phyloP scores from a whole-genome alignment of 2,797 vertebrate genomes.

The Carduelis carduelis region DNA sequence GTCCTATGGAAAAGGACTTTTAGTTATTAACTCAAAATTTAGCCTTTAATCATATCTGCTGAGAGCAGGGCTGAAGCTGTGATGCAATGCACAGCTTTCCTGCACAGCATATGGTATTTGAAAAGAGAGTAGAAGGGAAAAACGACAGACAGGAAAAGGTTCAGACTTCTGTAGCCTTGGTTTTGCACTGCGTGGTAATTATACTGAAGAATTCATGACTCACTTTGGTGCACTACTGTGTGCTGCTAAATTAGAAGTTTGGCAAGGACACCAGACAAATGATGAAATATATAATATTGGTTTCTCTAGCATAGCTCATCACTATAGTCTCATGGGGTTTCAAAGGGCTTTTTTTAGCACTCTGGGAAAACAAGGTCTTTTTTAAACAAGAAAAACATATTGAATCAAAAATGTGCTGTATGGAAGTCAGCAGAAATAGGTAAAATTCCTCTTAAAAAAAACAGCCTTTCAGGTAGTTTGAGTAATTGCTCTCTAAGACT shows the following conservation, averaged over 20 bases:
- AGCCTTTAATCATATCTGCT: not conserved
- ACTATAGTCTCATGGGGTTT: not conserved
- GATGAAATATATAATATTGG: slow-evolving; percentile 57
- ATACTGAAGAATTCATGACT: slow-evolving; percentile 69
- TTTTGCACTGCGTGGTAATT: slow-evolving; percentile 63
- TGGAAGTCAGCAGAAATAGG: not conserved
- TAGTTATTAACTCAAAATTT: not conserved
- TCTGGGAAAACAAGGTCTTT: not conserved
- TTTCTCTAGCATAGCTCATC: slow-evolving; percentile 41
- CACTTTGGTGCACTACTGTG: slow-evolving; percentile 63
- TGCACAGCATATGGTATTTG: slow-evolving; percentile 19
- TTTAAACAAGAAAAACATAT: not conserved
- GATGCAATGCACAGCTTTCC: slow-evolving; percentile 3
- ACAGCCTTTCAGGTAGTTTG: not conserved
- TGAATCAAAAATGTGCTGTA: not conserved
- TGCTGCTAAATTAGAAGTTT: slow-evolving; percentile 58
- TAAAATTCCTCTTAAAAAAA: not conserved
- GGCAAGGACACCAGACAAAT: slow-evolving; percentile 59
- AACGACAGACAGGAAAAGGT: slow-evolving; percentile 66
- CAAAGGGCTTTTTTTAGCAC: slow-evolving; percentile 20
- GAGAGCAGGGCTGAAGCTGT: not conserved
- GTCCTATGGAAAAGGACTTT: not conserved
- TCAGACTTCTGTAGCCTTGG: slow-evolving; percentile 55
- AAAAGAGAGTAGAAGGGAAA: not conserved
- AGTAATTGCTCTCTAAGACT: not conserved